Conservation (phyloP, 2,888 invertebrate genomes). For the Pseudeuparius sepicola region DNA sequence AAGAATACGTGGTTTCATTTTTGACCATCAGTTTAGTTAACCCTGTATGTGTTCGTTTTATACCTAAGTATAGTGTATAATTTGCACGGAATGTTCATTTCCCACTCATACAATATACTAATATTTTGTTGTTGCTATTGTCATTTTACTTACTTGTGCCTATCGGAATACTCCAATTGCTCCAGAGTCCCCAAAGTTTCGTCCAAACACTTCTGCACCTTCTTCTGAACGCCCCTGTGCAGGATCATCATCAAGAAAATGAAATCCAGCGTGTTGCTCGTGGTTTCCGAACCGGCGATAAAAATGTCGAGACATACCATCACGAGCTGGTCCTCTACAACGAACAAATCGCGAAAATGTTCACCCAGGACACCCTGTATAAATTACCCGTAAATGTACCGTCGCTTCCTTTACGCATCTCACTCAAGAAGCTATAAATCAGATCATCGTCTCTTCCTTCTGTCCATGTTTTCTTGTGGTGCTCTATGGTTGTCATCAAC, state of each 20-base stretch:
- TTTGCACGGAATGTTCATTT: too few species aligned
- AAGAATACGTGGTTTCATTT: too few species aligned
- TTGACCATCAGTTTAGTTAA: too few species aligned
- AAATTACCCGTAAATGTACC: constrained; percentile 40
- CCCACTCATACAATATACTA: too few species aligned
- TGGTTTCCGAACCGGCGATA: constrained; percentile 56
- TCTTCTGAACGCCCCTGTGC: constrained; percentile 48
- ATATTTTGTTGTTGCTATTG: too few species aligned
- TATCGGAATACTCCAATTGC: constrained; percentile 40
- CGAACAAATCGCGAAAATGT: too few species aligned
- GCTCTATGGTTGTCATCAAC: constrained; percentile 47
- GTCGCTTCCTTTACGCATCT: constrained; percentile 42
- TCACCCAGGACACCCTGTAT: constrained; percentile 15
- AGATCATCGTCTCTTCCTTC: constrained; percentile 44
- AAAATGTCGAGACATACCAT: constrained; percentile 59
- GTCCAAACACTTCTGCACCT: constrained; percentile 47
- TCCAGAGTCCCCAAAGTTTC: constrained; percentile 37
- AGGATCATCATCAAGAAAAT: constrained; percentile 49
- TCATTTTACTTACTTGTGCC: constrained; percentile 40
- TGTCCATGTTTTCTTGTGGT: constrained; percentile 41
- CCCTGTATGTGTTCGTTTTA: too few species aligned
- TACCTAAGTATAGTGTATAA: too few species aligned
- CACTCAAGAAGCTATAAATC: constrained; percentile 52
- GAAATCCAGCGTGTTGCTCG: constrained; percentile 52
- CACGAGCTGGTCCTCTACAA: constrained; percentile 50